Conservation (phyloP, 2,797 vertebrate genomes). For the Tamandua tetradactyla region DNA sequence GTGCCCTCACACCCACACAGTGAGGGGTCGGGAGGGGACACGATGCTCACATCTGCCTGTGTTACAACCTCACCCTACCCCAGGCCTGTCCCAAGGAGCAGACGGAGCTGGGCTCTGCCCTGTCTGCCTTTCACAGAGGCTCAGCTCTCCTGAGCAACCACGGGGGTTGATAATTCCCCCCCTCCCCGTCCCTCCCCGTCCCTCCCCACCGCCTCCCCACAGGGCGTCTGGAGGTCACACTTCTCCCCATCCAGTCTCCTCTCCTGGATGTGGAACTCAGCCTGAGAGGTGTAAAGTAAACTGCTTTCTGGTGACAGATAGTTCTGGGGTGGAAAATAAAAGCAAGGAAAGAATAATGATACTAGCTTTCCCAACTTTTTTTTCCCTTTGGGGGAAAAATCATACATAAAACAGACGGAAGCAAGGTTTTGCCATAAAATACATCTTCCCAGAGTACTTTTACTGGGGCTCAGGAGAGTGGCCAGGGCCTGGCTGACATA, state of each 20-base stretch:
- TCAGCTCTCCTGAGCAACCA: background rate
- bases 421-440: background rate
- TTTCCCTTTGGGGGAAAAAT: constrained; percentile 72
- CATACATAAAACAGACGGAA: constrained; percentile 77
- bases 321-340: constrained; percentile 63
- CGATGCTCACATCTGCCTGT: background rate
- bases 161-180: background rate
- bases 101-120: background rate
- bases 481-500: background rate
- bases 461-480: constrained; percentile 46
- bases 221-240: constrained; percentile 14
- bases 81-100: background rate
- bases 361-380: constrained; percentile 58
- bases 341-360: constrained; percentile 59
- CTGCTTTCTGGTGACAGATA: constrained; percentile 70
- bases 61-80: background rate
- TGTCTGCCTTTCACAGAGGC: background rate
- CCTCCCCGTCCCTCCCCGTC: rapidly evolving
- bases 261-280: constrained; percentile 45
- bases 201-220: background rate
- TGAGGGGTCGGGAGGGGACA: rapidly evolving
- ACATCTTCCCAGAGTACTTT: constrained; percentile 43
- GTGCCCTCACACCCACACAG: background rate
- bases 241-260: constrained; percentile 50
- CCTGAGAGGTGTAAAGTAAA: constrained; percentile 70